phyloP scores from a whole-genome alignment of 2,797 vertebrate genomes.

The Lateolabrax maculatus region DNA sequence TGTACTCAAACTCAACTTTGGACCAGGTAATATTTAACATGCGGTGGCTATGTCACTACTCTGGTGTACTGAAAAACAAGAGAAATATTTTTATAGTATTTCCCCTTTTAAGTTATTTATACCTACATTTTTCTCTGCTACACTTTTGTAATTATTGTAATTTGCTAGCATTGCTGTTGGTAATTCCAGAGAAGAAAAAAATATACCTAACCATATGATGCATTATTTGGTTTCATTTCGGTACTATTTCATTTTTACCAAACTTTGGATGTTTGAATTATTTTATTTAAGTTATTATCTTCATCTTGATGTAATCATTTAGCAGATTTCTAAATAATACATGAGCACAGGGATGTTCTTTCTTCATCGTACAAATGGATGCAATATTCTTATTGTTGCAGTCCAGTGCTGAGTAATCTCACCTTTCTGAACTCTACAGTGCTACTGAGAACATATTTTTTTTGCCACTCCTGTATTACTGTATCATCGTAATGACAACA shows the following conservation, averaged over 20 bases:
- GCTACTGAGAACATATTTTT: conserved; percentile 58
- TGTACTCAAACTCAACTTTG: conserved; percentile 28
- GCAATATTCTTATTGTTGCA: conserved; percentile 23
- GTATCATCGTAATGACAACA: conserved; percentile 14
- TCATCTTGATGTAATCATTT: conserved; percentile 51
- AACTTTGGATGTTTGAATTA: conserved; percentile 72
- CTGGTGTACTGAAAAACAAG: conserved; percentile 37
- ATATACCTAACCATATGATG: conserved; percentile 9
- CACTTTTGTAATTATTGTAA: conserved; percentile 46
- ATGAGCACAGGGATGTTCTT: conserved; percentile 66
- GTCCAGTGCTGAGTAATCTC: conserved; percentile 13
- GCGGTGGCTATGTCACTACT: conserved; percentile 23
- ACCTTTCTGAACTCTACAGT: conserved; percentile 41
- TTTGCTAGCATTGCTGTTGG: conserved; percentile 47
- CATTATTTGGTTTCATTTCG: conserved; percentile 55
- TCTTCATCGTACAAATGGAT: conserved; percentile 41
- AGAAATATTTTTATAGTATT: conserved; percentile 41
- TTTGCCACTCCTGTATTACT: conserved; percentile 12
- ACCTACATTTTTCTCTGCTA: conserved; percentile 35
- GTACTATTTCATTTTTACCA: conserved; percentile 72
- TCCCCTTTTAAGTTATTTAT: conserved; percentile 60
- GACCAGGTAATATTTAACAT: conserved; percentile 40
- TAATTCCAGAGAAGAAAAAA: conserved; percentile 49
- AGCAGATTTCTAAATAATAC: conserved; percentile 60
- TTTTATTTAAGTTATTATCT: conserved; percentile 74